Base-by-base conservation (phyloP, 2,888 invertebrate genomes). In the Tridacna gigas region DNA sequence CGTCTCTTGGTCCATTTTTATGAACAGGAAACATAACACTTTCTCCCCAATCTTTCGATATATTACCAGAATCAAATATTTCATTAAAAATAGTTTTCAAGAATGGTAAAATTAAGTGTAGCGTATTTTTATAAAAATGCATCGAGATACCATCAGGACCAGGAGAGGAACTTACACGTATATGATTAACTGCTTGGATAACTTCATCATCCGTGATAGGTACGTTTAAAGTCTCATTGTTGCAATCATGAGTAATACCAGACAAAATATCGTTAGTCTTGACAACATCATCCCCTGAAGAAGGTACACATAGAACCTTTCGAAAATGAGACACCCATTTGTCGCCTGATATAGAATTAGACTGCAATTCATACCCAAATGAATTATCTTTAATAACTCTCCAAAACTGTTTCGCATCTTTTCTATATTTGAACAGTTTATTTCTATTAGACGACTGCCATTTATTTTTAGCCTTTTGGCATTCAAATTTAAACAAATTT, bases 41-140 rank as follows among this genome's bases (percentile, higher is more conserved):
- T n/a, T n/a, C n/a, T n/a, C n/a, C n/a, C n/a, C n/a, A n/a, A n/a
- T n/a, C n/a, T n/a, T n/a, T n/a, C n/a, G n/a, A n/a, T n/a, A n/a
- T n/a, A n/a, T n/a, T n/a, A n/a, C n/a, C 65, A 22, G 22, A 63
- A 12, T 18, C 20, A 63, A 63, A 63, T 63, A 63, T 63, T 63
- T 63, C 65, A 22, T 63, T 63, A 22, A 63, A 63, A 13, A 63
- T n/a, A 13, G 12, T 12, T 18, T 12, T 11, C 20, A 63, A 22
- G n/a, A 18, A 63, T 63, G 65, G 65, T 22, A 63, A n/a, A 63
- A 63, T 63, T 18, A 22, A 18, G n/a, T 63, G 11, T 18, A 22
- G 11, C n/a, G 65, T 63, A n/a, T 63, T 18, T 22, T 63, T 63
- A 63, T 63, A 63, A 11, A 63, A n/a, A 63, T 18, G 25, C 65